Conservation (phyloP, 2,797 vertebrate species). For the Acipenser oxyrinchus region DNA sequence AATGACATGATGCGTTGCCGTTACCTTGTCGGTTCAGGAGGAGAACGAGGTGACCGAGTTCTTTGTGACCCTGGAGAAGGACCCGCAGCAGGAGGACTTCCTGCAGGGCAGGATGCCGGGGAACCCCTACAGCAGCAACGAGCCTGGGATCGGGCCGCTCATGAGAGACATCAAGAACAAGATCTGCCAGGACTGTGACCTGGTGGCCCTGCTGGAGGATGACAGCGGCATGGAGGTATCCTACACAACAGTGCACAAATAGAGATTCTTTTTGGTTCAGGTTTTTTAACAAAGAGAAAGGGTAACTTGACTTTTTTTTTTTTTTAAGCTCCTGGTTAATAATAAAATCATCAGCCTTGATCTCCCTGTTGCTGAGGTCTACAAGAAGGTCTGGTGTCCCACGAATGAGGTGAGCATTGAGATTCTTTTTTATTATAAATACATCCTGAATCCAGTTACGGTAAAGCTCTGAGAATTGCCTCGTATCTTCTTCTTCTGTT, state of each 20-base stretch:
- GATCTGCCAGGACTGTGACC: conserved; percentile 98
- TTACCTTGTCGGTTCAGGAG: conserved; percentile 55
- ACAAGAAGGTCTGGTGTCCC: conserved; percentile 98
- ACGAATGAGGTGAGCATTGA: conserved; percentile 80
- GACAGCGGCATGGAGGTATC: conserved; percentile 97
- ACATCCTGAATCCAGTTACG: no score
- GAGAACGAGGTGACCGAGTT: conserved; percentile 98
- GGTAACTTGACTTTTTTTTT: neutral
- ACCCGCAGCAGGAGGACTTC: conserved; percentile 97
- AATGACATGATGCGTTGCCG: no score
- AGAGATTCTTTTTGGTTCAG: neutral
- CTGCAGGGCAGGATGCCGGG: conserved; percentile 97
- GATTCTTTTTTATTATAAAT: neutral
- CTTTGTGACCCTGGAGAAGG: conserved; percentile 95
- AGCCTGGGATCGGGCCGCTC: conserved; percentile 90
- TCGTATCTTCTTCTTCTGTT: no score
- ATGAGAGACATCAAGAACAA: conserved; percentile 99
- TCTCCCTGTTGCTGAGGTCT: conserved; percentile 90
- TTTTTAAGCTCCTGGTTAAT: conserved; percentile 84
- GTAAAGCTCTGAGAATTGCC: no score
- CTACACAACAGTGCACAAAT: neutral
- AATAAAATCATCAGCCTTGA: conserved; percentile 98
- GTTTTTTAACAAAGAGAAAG: no score
- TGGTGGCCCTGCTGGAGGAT: conserved; percentile 93
- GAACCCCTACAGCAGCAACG: conserved; percentile 95